These are phyloP conservation scores for Eupithecia tripunctaria DNA, from an alignment of 2,888 invertebrate species.

Conservation along the genomic window DNA sequence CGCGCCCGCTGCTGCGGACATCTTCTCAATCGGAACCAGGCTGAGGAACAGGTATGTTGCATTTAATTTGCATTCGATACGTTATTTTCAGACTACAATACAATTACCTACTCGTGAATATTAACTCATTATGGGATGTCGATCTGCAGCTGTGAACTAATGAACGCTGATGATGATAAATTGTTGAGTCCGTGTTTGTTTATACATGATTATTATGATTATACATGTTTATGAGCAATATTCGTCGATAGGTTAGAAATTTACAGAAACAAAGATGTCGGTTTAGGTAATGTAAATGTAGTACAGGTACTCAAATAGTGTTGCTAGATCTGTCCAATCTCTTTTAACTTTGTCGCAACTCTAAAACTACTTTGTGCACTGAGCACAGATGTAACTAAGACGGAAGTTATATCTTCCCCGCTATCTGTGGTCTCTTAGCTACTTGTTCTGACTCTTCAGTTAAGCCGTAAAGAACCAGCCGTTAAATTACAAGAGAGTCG, in stretches of 20 bases:
- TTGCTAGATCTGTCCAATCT: not conserved
- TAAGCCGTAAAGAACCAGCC: conserved; percentile 12
- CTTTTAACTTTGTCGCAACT: not conserved
- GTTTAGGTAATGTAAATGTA: not conserved
- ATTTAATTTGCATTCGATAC: not conserved
- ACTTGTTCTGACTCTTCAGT: conserved; percentile 12
- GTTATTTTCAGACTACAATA: not conserved
- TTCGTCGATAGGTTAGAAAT: not conserved
- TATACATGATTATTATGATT: not conserved
- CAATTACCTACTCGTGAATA: too few species aligned
- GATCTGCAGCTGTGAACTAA: too few species aligned
- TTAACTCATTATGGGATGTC: too few species aligned
- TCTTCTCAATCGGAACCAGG: conserved; percentile 91
- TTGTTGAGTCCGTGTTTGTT: not conserved
- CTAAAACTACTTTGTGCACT: conserved; percentile 4
- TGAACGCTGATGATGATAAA: too few species aligned
- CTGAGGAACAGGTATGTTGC: conserved; percentile 88
- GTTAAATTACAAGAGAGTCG: conserved; percentile 16
- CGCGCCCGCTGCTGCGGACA: conserved; percentile 89
- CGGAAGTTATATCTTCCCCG: conserved; percentile 13
- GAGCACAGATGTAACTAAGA: conserved; percentile 4
- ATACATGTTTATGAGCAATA: not conserved
- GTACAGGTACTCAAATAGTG: not conserved
- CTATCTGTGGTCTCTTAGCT: conserved; percentile 7
- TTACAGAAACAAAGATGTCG: not conserved